phyloP scores from a whole-genome alignment of 2,888 invertebrate species.

The Troilus luridus region DNA sequence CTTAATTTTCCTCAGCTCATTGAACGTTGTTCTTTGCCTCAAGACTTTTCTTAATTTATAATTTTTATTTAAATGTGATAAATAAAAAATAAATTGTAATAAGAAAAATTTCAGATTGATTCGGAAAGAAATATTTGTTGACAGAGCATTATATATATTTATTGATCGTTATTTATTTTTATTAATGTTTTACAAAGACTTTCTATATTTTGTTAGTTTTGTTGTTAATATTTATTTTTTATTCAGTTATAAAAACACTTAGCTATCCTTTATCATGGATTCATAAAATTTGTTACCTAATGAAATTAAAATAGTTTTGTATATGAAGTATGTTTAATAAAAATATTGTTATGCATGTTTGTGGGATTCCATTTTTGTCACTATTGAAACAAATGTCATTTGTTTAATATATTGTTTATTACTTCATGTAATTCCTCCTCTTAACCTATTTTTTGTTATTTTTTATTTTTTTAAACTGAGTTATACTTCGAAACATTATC shows the following conservation, averaged over 20 bases:
- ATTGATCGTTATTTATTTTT: neutral
- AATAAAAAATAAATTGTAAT: neutral
- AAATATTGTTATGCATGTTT: conserved; percentile 24
- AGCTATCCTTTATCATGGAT: neutral
- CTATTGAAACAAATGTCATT: neutral
- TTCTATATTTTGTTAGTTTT: neutral
- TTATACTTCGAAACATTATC: neutral
- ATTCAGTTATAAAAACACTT: neutral
- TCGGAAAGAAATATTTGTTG: neutral
- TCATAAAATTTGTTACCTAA: neutral
- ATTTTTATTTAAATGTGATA: neutral
- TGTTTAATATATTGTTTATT: neutral
- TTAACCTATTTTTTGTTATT: neutral
- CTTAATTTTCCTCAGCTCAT: neutral
- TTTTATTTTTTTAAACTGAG: neutral
- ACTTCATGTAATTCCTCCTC: neutral
- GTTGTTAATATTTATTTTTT: neutral
- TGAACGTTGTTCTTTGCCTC: neutral
- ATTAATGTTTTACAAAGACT: neutral
- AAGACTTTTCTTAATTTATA: neutral
- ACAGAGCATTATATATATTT: no score
- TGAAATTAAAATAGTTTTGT: neutral
- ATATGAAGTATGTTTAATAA: neutral
- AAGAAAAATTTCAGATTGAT: neutral
- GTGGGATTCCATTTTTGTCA: conserved; percentile 30